phyloP scores from a whole-genome alignment of 2,113 vertebrate species.

The Hippopotamus amphibius region DNA sequence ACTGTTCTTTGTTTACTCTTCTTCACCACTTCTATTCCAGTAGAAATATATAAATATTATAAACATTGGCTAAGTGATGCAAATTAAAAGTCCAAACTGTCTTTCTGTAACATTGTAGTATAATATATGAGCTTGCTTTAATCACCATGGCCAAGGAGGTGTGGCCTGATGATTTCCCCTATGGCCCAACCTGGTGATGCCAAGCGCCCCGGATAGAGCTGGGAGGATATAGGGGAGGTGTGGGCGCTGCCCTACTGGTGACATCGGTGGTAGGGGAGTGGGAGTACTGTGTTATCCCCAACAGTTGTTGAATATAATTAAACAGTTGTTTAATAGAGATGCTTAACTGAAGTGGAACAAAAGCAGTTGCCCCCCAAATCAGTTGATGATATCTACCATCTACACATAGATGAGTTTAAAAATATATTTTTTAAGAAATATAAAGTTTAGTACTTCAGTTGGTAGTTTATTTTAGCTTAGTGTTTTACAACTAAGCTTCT shows the following conservation, averaged over 20 bases:
- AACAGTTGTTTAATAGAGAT: neutral
- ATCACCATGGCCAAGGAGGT: neutral
- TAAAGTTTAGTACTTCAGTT: neutral
- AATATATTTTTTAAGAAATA: neutral
- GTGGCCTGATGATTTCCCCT: neutral
- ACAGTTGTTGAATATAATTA: neutral
- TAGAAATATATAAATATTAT: neutral
- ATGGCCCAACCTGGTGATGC: neutral
- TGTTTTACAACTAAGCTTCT: neutral
- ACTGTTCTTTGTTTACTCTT: neutral
- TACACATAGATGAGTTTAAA: neutral
- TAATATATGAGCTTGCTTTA: neutral
- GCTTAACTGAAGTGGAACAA: neutral
- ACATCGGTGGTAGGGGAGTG: neutral
- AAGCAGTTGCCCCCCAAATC: neutral
- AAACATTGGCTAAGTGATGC: neutral
- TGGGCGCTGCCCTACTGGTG: accelerated
- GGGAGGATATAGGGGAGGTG: no score
- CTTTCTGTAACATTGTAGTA: neutral
- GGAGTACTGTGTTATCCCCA: neutral
- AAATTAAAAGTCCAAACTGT: neutral
- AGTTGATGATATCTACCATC: neutral
- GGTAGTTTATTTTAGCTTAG: neutral
- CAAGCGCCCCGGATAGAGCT: neutral
- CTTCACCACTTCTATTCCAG: neutral